Percentiles rank a stretch among this genome's conserved stretches.
These are phyloP conservation scores for Crematogaster levior DNA, from an alignment of 2,888 invertebrate genomes.

Conservation along the genomic window DNA sequence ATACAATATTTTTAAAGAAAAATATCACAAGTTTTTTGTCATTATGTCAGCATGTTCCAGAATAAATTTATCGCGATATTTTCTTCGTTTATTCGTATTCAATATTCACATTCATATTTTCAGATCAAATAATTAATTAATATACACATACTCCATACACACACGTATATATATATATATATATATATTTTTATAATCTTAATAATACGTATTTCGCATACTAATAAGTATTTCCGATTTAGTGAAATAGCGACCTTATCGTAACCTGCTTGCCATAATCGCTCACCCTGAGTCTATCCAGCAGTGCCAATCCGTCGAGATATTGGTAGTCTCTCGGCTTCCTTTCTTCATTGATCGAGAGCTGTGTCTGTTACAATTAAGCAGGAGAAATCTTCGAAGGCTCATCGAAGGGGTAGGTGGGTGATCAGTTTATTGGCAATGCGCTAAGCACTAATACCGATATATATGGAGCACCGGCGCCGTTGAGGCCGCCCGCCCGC, in stretches of 20 bases:
- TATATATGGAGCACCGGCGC: slow-evolving; percentile 53
- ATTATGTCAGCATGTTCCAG: too few relatives aligned
- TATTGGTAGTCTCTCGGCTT: slow-evolving; percentile 12
- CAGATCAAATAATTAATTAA: slow-evolving; percentile 12
- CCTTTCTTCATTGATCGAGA: slow-evolving; percentile 10
- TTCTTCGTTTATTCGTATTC: neutral
- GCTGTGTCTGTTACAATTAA: slow-evolving; percentile 51
- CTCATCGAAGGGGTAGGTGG: slow-evolving; percentile 17
- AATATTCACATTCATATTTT: too few relatives aligned
- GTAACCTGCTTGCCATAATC: neutral
- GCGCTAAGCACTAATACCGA: slow-evolving; percentile 67
- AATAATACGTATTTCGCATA: slow-evolving; percentile 1
- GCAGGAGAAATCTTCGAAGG: slow-evolving; percentile 57
- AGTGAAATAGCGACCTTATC: neutral
- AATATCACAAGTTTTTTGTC: too few relatives aligned
- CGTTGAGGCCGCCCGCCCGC: neutral
- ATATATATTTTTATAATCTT: neutral
- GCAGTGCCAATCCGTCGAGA: neutral
- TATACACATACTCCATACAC: neutral
- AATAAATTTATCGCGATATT: too few relatives aligned
- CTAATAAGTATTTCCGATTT: slow-evolving; percentile 3
- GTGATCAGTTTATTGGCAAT: slow-evolving; percentile 49
- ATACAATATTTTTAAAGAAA: too few relatives aligned
- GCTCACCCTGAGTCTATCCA: neutral
- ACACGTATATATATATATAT: neutral